Base-by-base conservation (phyloP, 1,140 invertebrate genomes). In the Drosophila kikkawai region DNA sequence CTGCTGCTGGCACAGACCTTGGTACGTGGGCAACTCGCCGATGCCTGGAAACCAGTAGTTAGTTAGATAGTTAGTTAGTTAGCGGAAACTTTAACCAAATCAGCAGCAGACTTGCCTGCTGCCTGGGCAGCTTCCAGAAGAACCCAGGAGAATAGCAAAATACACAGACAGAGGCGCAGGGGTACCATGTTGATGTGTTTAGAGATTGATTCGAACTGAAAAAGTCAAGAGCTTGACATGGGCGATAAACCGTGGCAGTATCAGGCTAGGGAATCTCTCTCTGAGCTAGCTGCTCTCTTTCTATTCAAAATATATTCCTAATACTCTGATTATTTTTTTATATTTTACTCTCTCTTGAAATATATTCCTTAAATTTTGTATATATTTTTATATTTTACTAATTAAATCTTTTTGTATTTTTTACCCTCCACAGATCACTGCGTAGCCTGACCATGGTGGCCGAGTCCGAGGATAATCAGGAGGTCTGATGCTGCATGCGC, bases 391-490 rank as follows among this genome's bases (percentile, higher is more conserved):
- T 22, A 29, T 34, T 51, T 65, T 37, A 55, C 44, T 57, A 61
- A 79, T 79, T 75, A 71, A 67, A 50, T 17, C 13, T 32, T 17
- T 17, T 29, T 48, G 6, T 59, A 22, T 6, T 15, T 5, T 15
- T 39, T 0, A 6, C 19, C 47, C 13, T 37, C 12, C 44, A 63
- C 73, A 92, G 91, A 92, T 92, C 91, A 51, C 76, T 92, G 78
- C 87, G 91, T 74, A 92, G 91, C 83, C 87, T 92, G 59, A 92
- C 84, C 68, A 91, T 91, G 79, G 91, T 91, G 59, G 87, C 77
- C 63, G 91, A 92, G 75, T 83, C 87, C 15, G 83, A 91, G 73
- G 85, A 90, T 63, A 88, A 90, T 55, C 85, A 88, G 83, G 85
- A 90, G 81, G 85, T 88, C 66, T 88, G 66, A 73, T 70, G 19